Conservation (phyloP, 2,888 invertebrate species). For the Ceratothoa steindachneri region DNA sequence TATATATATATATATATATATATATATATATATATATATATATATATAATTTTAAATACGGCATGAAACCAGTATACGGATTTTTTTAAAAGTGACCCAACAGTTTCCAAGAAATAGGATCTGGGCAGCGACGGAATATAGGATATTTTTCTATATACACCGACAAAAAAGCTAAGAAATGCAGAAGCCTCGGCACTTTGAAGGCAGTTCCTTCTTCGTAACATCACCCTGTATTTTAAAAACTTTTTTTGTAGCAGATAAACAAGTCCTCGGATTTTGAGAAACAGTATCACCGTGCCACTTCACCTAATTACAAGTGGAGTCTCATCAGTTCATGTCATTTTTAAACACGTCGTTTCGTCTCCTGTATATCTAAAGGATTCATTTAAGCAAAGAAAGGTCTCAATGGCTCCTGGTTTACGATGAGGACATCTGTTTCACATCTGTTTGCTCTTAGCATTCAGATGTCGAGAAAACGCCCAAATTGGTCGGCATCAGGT, state of each 20-base stretch:
- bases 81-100: not conserved
- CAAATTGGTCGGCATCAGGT: no score
- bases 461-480: no score
- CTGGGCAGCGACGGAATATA: constrained; percentile 7
- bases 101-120: constrained; percentile 4
- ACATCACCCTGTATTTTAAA: not conserved
- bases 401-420: no score
- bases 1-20: not conserved
- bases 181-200: constrained; percentile 2
- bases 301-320: no score
- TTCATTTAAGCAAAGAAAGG: no score
- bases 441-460: no score
- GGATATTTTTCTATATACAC: constrained; percentile 9
- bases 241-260: not conserved
- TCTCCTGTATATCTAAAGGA: no score
- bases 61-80: not conserved
- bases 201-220: not conserved
- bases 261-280: not conserved
- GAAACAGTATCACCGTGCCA: not conserved
- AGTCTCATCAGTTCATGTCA: no score
- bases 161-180: not conserved
- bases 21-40: not conserved
- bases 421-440: no score
- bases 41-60: not conserved
- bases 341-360: no score